Evolutionary conservation across 2,888 invertebrate genomes (phyloP).

Genomic region (Megaustenia siamemsis): DNA sequence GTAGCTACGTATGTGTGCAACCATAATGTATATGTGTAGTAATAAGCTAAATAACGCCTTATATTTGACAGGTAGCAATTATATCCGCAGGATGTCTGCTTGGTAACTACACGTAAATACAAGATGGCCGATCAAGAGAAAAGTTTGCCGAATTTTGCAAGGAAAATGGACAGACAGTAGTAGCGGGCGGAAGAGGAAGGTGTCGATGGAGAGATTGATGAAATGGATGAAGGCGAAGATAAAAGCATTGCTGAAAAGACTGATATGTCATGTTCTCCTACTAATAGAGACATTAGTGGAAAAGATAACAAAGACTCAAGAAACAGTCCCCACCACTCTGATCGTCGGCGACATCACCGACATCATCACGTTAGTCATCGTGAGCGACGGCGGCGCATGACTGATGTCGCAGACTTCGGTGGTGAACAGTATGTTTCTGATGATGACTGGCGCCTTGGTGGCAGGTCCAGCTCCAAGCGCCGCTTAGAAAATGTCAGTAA

Average conservation of each 20-base stretch:
- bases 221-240: background rate
- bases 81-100: conserved; percentile 5
- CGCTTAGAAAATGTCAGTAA: background rate
- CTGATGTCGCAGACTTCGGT: conserved; percentile 4
- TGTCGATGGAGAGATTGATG: conserved; percentile 35
- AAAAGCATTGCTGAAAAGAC: background rate
- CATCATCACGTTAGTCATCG: conserved; percentile 33
- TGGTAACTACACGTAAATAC: background rate
- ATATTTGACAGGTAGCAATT: background rate
- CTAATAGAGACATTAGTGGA: background rate
- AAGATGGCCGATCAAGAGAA: conserved; percentile 11
- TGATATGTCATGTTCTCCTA: background rate
- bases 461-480: conserved; percentile 4
- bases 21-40: too few relatives aligned
- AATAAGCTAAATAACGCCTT: background rate
- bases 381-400: conserved; percentile 19
- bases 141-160: conserved; percentile 6
- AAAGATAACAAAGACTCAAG: conserved; percentile 9
- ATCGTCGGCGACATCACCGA: conserved; percentile 41
- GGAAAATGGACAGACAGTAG: background rate
- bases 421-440: conserved; percentile 1
- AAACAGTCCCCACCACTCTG: conserved; percentile 13
- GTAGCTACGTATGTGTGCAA: too few relatives aligned
- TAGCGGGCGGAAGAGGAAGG: conserved; percentile 14
- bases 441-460: background rate